phyloP scores from a whole-genome alignment of 1,140 invertebrate genomes.

The Eupeodes corollae region DNA sequence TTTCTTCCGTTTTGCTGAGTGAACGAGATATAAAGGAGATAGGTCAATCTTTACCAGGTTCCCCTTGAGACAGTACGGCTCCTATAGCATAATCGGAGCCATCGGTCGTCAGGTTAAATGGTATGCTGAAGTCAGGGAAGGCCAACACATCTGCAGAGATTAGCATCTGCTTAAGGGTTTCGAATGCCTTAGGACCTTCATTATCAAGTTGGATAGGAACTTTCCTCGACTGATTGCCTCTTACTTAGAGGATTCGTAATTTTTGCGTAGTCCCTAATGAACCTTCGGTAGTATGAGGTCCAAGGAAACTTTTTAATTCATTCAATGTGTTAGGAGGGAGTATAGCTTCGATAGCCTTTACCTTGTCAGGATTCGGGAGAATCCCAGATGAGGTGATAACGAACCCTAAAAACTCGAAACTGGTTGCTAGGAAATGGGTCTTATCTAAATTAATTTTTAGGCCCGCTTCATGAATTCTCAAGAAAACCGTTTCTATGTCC shows the following conservation, averaged over 20 bases:
- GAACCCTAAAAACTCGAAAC: background rate
- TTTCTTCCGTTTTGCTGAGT: no score
- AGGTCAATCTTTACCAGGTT: conserved; percentile 20
- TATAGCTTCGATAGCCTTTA: no score
- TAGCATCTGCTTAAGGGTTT: conserved; percentile 32
- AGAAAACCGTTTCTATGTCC: no score
- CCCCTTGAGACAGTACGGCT: conserved; percentile 24
- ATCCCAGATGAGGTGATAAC: conserved; percentile 1
- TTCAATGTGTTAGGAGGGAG: background rate
- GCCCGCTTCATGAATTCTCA: background rate
- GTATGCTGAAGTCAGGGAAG: conserved; percentile 24
- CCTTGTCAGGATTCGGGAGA: background rate
- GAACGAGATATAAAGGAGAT: no score
- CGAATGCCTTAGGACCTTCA: conserved; percentile 23
- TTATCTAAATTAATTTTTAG: conserved; percentile 3
- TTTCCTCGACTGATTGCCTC: conserved; percentile 6
- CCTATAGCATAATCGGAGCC: conserved; percentile 18
- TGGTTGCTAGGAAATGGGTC: background rate
- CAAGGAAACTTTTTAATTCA: conserved; percentile 1
- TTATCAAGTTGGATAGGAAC: background rate
- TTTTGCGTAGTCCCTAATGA: no score
- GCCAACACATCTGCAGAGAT: conserved; percentile 33
- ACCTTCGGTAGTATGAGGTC: conserved; percentile 2
- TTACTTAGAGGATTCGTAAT: conserved; percentile 2
- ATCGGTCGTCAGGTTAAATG: conserved; percentile 23